A percentile compares a stretch with the other conserved stretches of the same genome.
These are phyloP conservation scores for Drosophila biarmipes DNA, from an alignment of 1,140 invertebrate species.

Conservation along the genomic window DNA sequence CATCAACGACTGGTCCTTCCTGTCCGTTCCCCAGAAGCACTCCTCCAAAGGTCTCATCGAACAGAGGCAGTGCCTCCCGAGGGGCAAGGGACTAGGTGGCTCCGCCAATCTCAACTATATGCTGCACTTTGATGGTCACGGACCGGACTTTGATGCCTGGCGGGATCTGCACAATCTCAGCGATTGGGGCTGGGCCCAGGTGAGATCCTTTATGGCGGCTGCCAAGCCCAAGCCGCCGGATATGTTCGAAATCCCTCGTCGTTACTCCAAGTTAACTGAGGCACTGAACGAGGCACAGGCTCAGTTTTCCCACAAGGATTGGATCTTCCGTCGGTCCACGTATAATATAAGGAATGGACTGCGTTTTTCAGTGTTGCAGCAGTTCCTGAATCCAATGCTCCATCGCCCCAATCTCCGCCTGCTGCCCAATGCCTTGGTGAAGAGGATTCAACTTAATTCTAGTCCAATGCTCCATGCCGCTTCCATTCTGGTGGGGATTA, in stretches of 20 bases:
- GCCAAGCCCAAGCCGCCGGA: constrained; percentile 49
- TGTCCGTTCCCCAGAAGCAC: constrained; percentile 87
- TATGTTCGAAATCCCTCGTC: constrained; percentile 47
- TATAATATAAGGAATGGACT: constrained; percentile 88
- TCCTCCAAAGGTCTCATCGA: constrained; percentile 88
- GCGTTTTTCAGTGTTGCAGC: constrained; percentile 88
- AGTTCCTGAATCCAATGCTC: constrained; percentile 88
- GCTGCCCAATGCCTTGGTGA: constrained; percentile 88
- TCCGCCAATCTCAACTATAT: constrained; percentile 90
- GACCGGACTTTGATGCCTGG: constrained; percentile 87
- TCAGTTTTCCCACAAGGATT: constrained; percentile 83
- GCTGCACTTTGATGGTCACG: constrained; percentile 87
- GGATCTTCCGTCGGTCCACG: constrained; percentile 85
- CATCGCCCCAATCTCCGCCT: constrained; percentile 89
- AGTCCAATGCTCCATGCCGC: constrained; percentile 26
- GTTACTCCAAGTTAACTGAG: constrained; percentile 84
- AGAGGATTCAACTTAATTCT: constrained; percentile 76
- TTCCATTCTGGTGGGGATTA: constrained; percentile 65
- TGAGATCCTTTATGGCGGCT: constrained; percentile 62
- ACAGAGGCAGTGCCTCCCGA: constrained; percentile 87
- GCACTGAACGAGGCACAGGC: constrained; percentile 85
- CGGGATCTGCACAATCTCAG: constrained; percentile 80
- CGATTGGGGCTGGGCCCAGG: constrained; percentile 85
- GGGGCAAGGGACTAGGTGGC: constrained; percentile 89
- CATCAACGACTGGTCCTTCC: constrained; percentile 88